These are phyloP conservation scores for Acrobasis suavella DNA, from an alignment of 2,888 invertebrate genomes.

Conservation along the genomic window DNA sequence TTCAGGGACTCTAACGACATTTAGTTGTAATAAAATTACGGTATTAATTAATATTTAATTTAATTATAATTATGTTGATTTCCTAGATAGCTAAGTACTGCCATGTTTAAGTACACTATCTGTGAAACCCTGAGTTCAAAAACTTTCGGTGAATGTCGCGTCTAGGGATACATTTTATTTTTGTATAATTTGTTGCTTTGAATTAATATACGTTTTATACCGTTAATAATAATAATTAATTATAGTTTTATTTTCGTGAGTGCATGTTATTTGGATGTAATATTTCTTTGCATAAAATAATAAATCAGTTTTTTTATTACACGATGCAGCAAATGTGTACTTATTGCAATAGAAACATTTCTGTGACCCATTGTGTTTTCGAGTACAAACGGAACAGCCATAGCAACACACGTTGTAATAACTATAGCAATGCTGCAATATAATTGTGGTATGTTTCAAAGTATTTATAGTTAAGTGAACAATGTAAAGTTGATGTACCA, in stretches of 20 bases:
- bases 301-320: not conserved
- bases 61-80: constrained; percentile 33
- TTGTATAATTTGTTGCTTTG: constrained; percentile 34
- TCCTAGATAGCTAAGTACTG: constrained; percentile 48
- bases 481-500: constrained; percentile 62
- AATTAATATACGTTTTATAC: constrained; percentile 42
- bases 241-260: constrained; percentile 22
- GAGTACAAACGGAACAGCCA: constrained; percentile 76
- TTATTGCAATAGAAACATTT: constrained; percentile 5
- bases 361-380: constrained; percentile 33
- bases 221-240: constrained; percentile 26
- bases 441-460: constrained; percentile 68
- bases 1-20: not conserved
- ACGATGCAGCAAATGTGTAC: constrained; percentile 3
- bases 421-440: constrained; percentile 68
- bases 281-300: constrained; percentile 37
- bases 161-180: constrained; percentile 29
- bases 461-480: constrained; percentile 53
- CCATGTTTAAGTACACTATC: constrained; percentile 35
- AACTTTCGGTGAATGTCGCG: not conserved
- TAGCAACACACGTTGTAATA: constrained; percentile 59
- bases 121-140: not conserved
- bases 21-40: constrained; percentile 26
- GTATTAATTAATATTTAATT: constrained; percentile 36
- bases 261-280: constrained; percentile 39